Evolutionary conservation across 2,797 vertebrate species (phyloP).

Genomic region (Epinephelus awoara): DNA sequence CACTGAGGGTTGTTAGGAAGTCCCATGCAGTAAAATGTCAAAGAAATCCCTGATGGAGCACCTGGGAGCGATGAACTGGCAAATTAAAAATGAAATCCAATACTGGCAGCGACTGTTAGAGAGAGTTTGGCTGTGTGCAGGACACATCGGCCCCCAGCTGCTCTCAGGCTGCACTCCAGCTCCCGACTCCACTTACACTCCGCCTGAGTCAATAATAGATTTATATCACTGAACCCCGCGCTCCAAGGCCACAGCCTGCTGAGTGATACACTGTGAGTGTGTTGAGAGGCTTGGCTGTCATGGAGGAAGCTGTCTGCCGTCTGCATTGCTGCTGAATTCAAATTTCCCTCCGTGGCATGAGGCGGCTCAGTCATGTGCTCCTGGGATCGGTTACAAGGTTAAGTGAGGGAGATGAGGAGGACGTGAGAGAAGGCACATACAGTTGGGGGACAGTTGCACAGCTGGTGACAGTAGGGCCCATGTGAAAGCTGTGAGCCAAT

Average conservation of each 20-base stretch:
- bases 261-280: constrained; percentile 35
- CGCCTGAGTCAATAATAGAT: constrained; percentile 48
- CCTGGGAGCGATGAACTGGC: constrained; percentile 11
- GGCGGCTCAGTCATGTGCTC: constrained; percentile 37
- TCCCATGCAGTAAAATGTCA: constrained; percentile 4
- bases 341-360: constrained; percentile 47
- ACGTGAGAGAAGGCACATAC: constrained; percentile 64
- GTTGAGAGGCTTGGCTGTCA: constrained; percentile 40
- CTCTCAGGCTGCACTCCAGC: constrained; percentile 22
- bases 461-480: background rate
- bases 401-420: constrained; percentile 50
- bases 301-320: constrained; percentile 35
- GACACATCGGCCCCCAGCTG: constrained; percentile 13
- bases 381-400: constrained; percentile 71
- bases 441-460: constrained; percentile 2
- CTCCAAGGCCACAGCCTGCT: constrained; percentile 3
- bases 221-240: constrained; percentile 7
- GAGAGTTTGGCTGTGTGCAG: constrained; percentile 2
- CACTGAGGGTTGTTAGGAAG: background rate
- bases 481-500: constrained; percentile 18
- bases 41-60: constrained; percentile 11
- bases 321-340: constrained; percentile 35
- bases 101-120: background rate
- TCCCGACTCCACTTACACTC: constrained; percentile 52
- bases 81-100: constrained; percentile 38